A percentile compares a stretch with the other conserved stretches of the same genome.
Conservation (phyloP, 64 coral and sea anemone genomes). For the Montipora sp. region DNA sequence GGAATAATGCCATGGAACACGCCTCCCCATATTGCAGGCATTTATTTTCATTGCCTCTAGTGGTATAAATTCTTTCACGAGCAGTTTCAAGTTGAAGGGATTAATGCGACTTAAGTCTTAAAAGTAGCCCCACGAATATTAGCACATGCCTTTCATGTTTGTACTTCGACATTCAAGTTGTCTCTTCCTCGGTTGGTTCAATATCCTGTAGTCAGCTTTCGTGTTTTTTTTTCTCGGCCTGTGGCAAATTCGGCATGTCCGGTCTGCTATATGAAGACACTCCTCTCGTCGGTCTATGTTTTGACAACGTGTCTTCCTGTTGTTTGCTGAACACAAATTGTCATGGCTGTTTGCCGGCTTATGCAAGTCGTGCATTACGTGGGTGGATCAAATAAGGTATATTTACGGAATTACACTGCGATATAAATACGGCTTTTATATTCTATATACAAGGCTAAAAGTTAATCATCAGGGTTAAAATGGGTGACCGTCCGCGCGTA, state of each 20-base stretch:
- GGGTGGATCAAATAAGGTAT: neutral
- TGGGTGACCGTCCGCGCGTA: no score
- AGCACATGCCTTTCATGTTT: neutral
- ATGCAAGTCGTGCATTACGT: neutral
- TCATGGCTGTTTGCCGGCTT: neutral
- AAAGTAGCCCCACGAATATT: neutral
- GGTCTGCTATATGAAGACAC: neutral
- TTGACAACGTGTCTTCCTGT: neutral
- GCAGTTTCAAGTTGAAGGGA: neutral
- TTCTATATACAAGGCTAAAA: no score
- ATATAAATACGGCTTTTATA: neutral
- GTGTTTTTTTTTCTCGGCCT: neutral
- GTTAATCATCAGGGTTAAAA: no score
- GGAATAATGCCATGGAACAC: no score
- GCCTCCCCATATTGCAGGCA: no score
- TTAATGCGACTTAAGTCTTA: neutral
- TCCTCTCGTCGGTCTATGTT: neutral
- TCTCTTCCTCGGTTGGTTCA: neutral
- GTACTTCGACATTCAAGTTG: neutral
- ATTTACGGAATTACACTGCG: neutral
- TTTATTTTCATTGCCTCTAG: no score
- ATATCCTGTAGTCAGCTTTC: neutral
- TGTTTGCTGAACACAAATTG: neutral
- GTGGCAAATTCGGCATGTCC: neutral
- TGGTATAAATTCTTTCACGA: no score